Evolutionary conservation across 2,888 invertebrate species (phyloP).

Genomic region (Amiota mariae): DNA sequence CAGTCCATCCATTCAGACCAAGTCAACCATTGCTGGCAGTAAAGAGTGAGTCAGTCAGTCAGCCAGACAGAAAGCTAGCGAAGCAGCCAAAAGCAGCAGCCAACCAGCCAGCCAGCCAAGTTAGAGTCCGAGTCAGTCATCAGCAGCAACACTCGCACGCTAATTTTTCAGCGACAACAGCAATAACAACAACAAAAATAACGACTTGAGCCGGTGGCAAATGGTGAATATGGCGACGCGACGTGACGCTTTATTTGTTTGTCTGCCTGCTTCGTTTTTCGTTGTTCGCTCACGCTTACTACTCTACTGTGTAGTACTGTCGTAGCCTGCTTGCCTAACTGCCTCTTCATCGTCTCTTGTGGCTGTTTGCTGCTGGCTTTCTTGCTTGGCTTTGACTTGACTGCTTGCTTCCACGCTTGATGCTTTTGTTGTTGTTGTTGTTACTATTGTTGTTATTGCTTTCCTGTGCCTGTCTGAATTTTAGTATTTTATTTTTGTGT

Average conservation of each 20-base stretch:
- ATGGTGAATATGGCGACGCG: constrained; percentile 33
- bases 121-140: constrained; percentile 16
- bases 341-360: not conserved
- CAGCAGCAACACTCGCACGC: constrained; percentile 50
- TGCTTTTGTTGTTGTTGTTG: constrained; percentile 36
- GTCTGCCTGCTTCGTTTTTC: constrained; percentile 21
- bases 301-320: no score
- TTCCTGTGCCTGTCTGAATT: constrained; percentile 11
- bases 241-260: constrained; percentile 38
- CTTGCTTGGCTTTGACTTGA: constrained; percentile 24
- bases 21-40: constrained; percentile 12
- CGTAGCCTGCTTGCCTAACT: constrained; percentile 36
- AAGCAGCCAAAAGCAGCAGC: not conserved
- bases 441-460: constrained; percentile 30
- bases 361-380: not conserved
- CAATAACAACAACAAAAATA: not conserved
- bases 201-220: constrained; percentile 49
- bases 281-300: constrained; percentile 31
- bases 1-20: constrained; percentile 26
- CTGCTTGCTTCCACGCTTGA: constrained; percentile 28
- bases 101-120: constrained; percentile 6
- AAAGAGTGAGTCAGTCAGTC: not conserved
- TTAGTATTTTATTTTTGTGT: constrained; percentile 12
- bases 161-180: constrained; percentile 35
- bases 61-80: not conserved